Conservation (phyloP, 1,140 invertebrate genomes). For the Plodia interpunctella region DNA sequence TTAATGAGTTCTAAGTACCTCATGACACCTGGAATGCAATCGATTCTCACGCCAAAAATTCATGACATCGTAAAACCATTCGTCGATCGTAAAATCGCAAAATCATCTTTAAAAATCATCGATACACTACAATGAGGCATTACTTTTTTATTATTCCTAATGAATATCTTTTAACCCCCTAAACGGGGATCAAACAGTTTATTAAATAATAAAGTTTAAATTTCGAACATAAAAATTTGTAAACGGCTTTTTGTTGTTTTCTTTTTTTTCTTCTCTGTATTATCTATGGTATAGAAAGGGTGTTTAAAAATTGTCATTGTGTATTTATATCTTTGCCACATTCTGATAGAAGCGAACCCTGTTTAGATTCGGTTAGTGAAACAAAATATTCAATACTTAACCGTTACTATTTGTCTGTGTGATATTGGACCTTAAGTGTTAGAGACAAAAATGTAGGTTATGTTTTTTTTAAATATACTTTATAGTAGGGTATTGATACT, state of each 20-base stretch:
- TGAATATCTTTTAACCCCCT: constrained; percentile 54
- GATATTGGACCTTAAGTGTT: neutral
- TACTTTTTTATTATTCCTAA: constrained; percentile 72
- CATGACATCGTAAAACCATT: constrained; percentile 49
- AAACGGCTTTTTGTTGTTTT: constrained; percentile 44
- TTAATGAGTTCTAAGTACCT: constrained; percentile 4
- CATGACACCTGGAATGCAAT: constrained; percentile 38
- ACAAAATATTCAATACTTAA: constrained; percentile 7
- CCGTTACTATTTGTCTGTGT: neutral
- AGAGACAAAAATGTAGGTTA: too few species aligned
- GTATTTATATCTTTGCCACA: constrained; percentile 58
- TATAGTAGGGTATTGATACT: neutral
- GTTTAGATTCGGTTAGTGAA: constrained; percentile 37
- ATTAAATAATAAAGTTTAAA: constrained; percentile 68
- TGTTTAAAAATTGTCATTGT: constrained; percentile 58
- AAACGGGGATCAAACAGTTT: constrained; percentile 36
- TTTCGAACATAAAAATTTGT: constrained; percentile 71
- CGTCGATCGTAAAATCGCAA: constrained; percentile 68
- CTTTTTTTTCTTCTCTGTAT: constrained; percentile 30
- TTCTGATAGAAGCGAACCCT: constrained; percentile 39
- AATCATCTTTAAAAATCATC: constrained; percentile 71
- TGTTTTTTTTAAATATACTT: constrained; percentile 1
- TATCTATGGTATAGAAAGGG: constrained; percentile 57
- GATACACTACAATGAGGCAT: constrained; percentile 65
- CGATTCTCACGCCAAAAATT: constrained; percentile 59